phyloP scores from a whole-genome alignment of 2,888 invertebrate genomes.

The Papilio protenor region DNA sequence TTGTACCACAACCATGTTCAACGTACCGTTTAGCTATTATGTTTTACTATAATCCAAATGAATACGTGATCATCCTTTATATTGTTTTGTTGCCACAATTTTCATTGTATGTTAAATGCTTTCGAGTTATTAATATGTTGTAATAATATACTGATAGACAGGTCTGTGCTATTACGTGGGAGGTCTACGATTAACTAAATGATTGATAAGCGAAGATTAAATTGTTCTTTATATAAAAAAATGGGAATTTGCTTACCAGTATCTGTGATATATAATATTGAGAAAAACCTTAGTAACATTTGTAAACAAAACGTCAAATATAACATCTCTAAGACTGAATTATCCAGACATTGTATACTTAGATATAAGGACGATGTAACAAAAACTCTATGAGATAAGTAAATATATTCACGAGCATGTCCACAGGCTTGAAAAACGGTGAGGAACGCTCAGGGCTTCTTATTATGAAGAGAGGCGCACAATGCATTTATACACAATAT shows the following conservation, averaged over 20 bases:
- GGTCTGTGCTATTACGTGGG: not conserved
- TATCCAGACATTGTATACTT: slow-evolving; percentile 8
- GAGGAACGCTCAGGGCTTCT: slow-evolving; percentile 28
- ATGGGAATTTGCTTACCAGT: too few species aligned
- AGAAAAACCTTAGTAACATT: not conserved
- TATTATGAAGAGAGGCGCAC: slow-evolving; percentile 32
- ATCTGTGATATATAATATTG: not conserved
- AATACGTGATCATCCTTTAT: slow-evolving; percentile 12
- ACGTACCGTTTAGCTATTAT: slow-evolving; percentile 29
- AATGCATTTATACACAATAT: slow-evolving; percentile 2
- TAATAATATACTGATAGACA: not conserved
- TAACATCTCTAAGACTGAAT: not conserved
- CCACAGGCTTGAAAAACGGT: slow-evolving; percentile 33
- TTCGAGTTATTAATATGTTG: not conserved
- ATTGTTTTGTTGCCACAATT: not conserved
- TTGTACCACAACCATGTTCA: slow-evolving; percentile 35
- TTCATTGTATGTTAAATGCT: not conserved
- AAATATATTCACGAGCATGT: slow-evolving; percentile 42
- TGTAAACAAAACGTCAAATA: not conserved
- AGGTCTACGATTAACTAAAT: not conserved
- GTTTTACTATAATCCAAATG: slow-evolving; percentile 33
- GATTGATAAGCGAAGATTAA: too few species aligned
- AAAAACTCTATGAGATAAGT: slow-evolving; percentile 21
- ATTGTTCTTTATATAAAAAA: too few species aligned
- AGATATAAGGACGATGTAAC: slow-evolving; percentile 1